Evolutionary conservation across 2,113 vertebrate species (phyloP).

Genomic region (Amphilophus citrinellus): DNA sequence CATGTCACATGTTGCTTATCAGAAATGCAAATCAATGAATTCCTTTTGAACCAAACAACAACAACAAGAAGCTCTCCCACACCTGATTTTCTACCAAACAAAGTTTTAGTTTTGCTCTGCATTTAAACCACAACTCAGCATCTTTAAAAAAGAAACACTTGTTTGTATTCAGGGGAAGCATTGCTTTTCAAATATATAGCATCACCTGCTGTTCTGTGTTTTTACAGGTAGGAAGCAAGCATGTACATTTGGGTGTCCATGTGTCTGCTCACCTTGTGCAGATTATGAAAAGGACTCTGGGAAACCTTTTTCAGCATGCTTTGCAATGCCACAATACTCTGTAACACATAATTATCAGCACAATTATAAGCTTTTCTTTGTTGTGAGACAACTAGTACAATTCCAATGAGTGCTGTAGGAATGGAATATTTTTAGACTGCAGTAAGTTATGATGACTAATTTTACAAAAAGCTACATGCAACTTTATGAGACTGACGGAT

Average conservation of each 20-base stretch:
- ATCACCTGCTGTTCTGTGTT: not conserved
- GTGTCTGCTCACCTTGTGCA: slow-evolving; percentile 38
- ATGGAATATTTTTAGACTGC: not conserved
- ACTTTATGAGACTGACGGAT: not conserved
- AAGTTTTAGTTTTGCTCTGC: accelerated
- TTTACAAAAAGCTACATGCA: not conserved
- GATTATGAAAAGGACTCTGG: slow-evolving; percentile 24
- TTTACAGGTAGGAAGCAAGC: not conserved
- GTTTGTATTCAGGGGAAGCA: not conserved
- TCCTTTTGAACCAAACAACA: accelerated
- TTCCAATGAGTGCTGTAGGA: not conserved
- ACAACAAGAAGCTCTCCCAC: not conserved
- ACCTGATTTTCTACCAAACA: not conserved
- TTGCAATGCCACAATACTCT: slow-evolving; percentile 56
- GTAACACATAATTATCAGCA: not conserved
- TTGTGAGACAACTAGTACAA: not conserved
- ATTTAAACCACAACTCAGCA: not conserved
- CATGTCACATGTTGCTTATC: not conserved
- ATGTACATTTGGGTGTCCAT: not conserved
- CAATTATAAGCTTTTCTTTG: not conserved
- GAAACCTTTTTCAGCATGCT: slow-evolving; percentile 63
- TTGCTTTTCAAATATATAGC: not conserved
- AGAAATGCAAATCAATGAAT: not conserved
- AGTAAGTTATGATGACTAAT: not conserved
- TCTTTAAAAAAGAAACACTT: not conserved